Conservation (phyloP, 2,797 vertebrate genomes). For the Mus minutoides region DNA sequence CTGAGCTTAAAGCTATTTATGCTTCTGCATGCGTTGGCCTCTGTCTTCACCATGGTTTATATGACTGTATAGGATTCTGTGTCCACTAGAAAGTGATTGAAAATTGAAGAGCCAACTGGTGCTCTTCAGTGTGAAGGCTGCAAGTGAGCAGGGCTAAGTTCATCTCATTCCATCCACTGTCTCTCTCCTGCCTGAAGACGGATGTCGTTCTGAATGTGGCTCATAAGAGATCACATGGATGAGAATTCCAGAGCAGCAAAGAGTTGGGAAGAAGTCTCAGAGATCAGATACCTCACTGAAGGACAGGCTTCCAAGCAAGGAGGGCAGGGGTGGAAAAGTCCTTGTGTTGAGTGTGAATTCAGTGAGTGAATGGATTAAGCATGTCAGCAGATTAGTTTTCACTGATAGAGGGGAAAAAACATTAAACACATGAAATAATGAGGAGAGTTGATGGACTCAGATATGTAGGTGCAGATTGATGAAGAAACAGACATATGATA, state of each 20-base stretch:
- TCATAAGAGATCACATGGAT: background rate
- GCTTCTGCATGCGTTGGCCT: background rate
- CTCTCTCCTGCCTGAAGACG: background rate
- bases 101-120: background rate
- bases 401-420: background rate
- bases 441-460: background rate
- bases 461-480: background rate
- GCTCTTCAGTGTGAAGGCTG: background rate
- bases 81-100: background rate
- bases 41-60: background rate
- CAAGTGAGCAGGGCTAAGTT: background rate
- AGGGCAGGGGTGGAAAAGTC: background rate
- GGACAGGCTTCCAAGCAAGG: background rate
- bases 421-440: background rate
- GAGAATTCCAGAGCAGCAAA: background rate
- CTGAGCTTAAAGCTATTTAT: background rate
- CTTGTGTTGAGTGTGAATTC: background rate
- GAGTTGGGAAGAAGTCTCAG: background rate
- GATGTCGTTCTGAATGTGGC: background rate
- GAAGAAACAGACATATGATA: background rate
- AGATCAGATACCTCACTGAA: background rate
- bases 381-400: background rate
- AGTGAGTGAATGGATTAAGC: background rate
- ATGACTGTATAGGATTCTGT: background rate
- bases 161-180: accelerated